Evolutionary conservation across 1,140 invertebrate genomes (phyloP), one percentile per base, ranked within the genome.

Genomic region (Bombus impatiens): DNA sequence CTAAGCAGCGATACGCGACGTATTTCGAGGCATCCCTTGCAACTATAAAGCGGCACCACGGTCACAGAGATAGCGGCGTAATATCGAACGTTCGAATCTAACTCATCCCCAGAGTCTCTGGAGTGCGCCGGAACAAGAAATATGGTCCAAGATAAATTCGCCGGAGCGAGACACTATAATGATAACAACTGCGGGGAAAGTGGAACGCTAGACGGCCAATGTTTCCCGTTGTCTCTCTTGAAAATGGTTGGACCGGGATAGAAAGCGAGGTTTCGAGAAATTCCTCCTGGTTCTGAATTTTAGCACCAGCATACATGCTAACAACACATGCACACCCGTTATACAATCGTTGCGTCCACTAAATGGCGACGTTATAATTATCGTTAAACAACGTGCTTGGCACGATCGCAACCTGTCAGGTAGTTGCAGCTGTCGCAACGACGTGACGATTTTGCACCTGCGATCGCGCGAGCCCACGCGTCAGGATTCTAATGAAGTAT

Each of bases 331-430:
- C 77, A n/a, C 1, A 15, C 15, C 3, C 32, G 57, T 81, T 53
- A 67, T 80, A 87, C 67, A 78, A 53, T 59, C 68, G 68, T 70
- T 65, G 37, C 47, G 79, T 79, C 65, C 78, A 44, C 85, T 77
- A 77, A 89, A 88, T 79, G 88, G 79, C 75, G 57, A 28, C 78
- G 78, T 89, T 86, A 88, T 79, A 88, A 89, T 89, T 88, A 89
- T 82, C 84, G 84, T 89, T 89, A 86, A 88, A 88, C 88, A 89
- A 88, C 77, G 87, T 78, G 87, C 75, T 89, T 89, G 87, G 78
- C 87, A 78, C 84, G 76, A 47, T 85, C 62, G 88, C 78, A 86
- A 88, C 88, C 84, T 74, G 87, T 88, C 79, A 72, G 83, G 78
- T 72, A 85, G 75, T 62, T 65, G 87, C 88, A 89, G 88, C 88